A percentile compares a stretch with the other conserved stretches of the same genome.
These are phyloP conservation scores for Pterobdella sp. DNA, from an alignment of 2,888 invertebrate species.

Conservation along the genomic window DNA sequence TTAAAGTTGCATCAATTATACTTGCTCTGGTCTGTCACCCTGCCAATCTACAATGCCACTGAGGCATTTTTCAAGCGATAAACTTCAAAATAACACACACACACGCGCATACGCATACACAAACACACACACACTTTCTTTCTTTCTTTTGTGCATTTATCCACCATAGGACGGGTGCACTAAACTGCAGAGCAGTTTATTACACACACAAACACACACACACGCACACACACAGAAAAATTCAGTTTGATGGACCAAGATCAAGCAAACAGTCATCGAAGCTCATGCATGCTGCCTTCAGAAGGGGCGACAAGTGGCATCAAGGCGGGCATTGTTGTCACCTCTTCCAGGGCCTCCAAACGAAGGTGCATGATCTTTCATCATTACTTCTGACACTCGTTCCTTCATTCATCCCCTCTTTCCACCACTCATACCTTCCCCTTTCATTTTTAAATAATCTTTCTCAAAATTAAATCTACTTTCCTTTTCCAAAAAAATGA, in stretches of 20 bases:
- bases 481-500: no score
- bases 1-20: no score
- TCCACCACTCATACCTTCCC: background rate
- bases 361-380: constrained; percentile 59
- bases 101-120: background rate
- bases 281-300: constrained; percentile 54
- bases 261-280: constrained; percentile 51
- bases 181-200: no score
- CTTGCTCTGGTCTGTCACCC: no score
- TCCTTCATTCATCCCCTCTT: constrained; percentile 4
- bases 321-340: constrained; percentile 81
- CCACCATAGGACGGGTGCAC: no score
- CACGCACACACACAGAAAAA: background rate
- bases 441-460: background rate
- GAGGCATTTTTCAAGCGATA: no score
- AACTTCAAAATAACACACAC: background rate
- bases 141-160: no score
- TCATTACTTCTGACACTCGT: background rate
- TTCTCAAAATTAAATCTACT: no score
- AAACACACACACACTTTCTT: no score
- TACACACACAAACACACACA: no score
- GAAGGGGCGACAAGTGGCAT: constrained; percentile 49
- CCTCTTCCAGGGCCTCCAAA: constrained; percentile 77
- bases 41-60: no score
- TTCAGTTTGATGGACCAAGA: constrained; percentile 8